Evolutionary conservation across 1,140 invertebrate genomes (phyloP), one percentile per base, ranked within the genome.

Genomic region (Acromyrmex heyeri): DNA sequence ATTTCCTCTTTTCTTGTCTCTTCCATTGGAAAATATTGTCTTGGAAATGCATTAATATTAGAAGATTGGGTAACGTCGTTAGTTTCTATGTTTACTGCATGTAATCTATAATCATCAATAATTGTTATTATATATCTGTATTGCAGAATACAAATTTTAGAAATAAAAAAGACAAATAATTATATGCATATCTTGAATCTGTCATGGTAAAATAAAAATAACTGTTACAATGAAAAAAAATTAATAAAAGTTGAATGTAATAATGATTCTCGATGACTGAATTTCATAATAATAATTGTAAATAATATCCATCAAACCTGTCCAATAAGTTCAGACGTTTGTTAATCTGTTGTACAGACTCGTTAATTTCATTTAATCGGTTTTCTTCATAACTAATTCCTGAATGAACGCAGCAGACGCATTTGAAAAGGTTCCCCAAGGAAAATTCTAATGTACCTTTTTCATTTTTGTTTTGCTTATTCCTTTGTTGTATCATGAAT

Each of bases 251-350:
- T 57, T 27, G 16, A 73, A 4, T 18, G 14, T 12, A 48, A 27
- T 27, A 61, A 50, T 62, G 44, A 53, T 10, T 78, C 1, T 50
- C 10, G 2, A 77, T 61, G 24, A 62, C 3, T 64, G 18, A 53
- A 8, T 57, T 81, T 69, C 0, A 27, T 57, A 48, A 30, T 57
- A 48, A 30, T 48, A n/a, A 50, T 4, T 75, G 1, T 57, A 70
- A 70, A 14, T 72, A 72, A 61, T 12, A 30, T 73, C 18, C 8
- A 30, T 21, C 38, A 27, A 30, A 83, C 79, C 79, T 75, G 55
- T 83, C 69, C 10, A 82, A 12, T 72, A 72, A 48, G 2, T 44
- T 50, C 96, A 44, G 97, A 94, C 0, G 96, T 95, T 34, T 97
- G 96, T 93, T 96, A 95, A 93, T 92, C 44, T 91, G 73, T 44